These are phyloP conservation scores for Sphenopsis melanotis DNA, from an alignment of 2,797 vertebrate species.

Conservation along the genomic window DNA sequence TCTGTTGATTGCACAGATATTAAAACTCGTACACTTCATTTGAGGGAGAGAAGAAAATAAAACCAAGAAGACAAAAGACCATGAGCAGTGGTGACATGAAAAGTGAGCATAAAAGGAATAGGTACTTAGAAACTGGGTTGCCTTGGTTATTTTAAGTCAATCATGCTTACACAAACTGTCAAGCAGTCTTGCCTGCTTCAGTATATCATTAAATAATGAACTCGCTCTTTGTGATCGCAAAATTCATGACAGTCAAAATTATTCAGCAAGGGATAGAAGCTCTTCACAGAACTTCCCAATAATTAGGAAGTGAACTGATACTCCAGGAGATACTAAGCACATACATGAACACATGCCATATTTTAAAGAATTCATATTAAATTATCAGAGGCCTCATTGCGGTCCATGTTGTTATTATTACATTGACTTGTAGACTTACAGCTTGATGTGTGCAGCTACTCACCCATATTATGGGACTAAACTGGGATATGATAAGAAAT, in stretches of 20 bases:
- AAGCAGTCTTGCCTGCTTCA: constrained; percentile 22
- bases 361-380: not conserved
- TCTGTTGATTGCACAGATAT: constrained; percentile 15
- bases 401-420: not conserved
- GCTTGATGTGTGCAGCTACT: not conserved
- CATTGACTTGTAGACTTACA: not conserved
- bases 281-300: not conserved
- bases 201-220: constrained; percentile 41
- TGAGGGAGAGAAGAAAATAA: constrained; percentile 18
- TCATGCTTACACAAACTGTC: constrained; percentile 4
- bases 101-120: constrained; percentile 12
- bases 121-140: constrained; percentile 33
- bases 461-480: not conserved
- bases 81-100: constrained; percentile 21
- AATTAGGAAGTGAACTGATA: constrained; percentile 28
- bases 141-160: constrained; percentile 52
- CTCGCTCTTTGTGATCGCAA: constrained; percentile 2
- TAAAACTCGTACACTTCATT: constrained; percentile 40
- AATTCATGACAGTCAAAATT: constrained; percentile 19
- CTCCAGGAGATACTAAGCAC: not conserved
- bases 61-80: constrained; percentile 38
- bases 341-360: not conserved
- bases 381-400: not conserved
- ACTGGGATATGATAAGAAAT: not conserved
- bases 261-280: not conserved